Conservation (phyloP, 1,140 invertebrate genomes). For the Lamellibrachia luymesi region DNA sequence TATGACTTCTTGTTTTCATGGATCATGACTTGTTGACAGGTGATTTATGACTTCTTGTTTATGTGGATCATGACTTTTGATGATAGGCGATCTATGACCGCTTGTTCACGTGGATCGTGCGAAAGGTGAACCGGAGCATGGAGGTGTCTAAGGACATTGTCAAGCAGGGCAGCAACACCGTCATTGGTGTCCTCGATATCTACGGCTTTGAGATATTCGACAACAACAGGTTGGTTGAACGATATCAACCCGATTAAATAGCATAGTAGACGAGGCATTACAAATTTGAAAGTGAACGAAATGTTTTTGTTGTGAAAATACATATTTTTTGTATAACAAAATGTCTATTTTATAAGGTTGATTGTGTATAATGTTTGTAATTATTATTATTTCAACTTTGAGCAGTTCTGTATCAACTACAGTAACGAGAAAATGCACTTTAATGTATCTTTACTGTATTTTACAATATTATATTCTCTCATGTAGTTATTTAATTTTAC, state of each 20-base stretch:
- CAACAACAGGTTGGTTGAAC: conserved; percentile 69
- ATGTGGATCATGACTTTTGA: conserved; percentile 6
- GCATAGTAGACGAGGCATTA: background rate
- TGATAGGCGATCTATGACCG: conserved; percentile 68
- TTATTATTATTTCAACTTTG: conserved; percentile 66
- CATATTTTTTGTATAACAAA: no score
- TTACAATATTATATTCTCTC: no score
- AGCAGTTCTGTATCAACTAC: conserved; percentile 96
- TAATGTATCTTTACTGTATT: no score
- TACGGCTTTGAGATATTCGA: conserved; percentile 98
- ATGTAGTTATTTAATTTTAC: no score
- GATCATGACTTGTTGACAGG: background rate
- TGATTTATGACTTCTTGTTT: background rate
- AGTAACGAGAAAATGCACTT: conserved; percentile 92
- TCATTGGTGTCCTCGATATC: conserved; percentile 94
- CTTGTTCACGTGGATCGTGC: conserved; percentile 85
- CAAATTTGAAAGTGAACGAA: no score
- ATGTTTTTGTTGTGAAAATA: no score
- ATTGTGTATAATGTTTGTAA: no score
- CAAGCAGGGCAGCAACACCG: conserved; percentile 53
- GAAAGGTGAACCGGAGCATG: conserved; percentile 70
- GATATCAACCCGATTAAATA: conserved; percentile 28
- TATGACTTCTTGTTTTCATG: background rate
- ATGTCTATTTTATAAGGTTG: no score
- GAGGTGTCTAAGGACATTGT: conserved; percentile 53